Evolutionary conservation across 2,113 vertebrate species (phyloP).

Genomic region (Noturus placidus): DNA sequence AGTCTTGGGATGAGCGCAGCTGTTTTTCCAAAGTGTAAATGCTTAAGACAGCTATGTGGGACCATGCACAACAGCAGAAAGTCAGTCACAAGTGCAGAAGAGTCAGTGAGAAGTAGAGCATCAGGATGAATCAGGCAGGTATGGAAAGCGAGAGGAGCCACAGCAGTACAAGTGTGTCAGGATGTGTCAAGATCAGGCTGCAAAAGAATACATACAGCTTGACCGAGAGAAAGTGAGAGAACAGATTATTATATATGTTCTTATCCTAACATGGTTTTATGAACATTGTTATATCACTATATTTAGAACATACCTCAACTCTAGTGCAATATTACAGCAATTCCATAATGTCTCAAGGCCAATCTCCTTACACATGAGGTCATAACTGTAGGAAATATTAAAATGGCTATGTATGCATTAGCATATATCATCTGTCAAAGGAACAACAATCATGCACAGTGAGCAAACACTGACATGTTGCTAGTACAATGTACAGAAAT

Average conservation of each 20-base stretch:
- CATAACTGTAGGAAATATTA: neutral
- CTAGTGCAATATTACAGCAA: neutral
- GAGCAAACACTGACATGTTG: neutral
- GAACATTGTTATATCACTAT: neutral
- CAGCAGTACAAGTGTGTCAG: neutral
- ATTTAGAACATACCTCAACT: neutral
- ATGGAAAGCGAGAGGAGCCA: neutral
- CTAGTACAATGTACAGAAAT: neutral
- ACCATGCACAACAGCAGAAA: neutral
- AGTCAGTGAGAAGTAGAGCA: neutral
- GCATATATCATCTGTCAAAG: neutral
- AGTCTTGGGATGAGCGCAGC: neutral
- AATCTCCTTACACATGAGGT: neutral
- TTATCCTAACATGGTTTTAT: slow-evolving; percentile 8
- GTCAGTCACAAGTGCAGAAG: neutral
- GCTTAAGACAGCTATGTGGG: neutral
- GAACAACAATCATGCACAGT: neutral
- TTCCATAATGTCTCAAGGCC: neutral
- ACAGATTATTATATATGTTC: slow-evolving; percentile 5
- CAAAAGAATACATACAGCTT: neutral
- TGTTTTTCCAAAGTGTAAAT: neutral
- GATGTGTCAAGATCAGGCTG: neutral
- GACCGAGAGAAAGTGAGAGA: neutral
- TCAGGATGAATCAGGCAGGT: neutral
- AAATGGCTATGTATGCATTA: neutral